Evolutionary conservation across 2,113 vertebrate genomes (phyloP), one percentile per base, ranked within the genome.

Genomic region (Pterocles orientalis): DNA sequence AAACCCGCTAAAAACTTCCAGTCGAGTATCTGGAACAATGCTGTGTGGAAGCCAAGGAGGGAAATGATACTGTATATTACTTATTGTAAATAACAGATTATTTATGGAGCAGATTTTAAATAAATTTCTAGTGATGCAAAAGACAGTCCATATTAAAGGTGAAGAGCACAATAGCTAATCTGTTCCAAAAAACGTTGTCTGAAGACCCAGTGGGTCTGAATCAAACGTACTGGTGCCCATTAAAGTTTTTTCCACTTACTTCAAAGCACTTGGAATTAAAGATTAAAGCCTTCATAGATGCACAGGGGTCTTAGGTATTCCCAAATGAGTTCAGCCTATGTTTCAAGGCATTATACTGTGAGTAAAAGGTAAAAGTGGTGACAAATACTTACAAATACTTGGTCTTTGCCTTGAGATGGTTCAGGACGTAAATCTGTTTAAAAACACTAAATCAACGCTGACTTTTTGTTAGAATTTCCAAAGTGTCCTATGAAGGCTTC

Each of bases 1-100:
- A 95, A 96, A 96, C 66, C 82, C 8, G 8, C 73, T 92, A 92
- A 97, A 96, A 96, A 96, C 93, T 96, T 96, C 82, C 93, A 94
- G 82, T 94, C 9, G 50, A 93, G 54, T 86, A 54, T 76, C 69
- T 95, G 78, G 76, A 97, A 93, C 92, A 84, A 96, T 75, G 33
- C 23, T 94, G 34, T 18, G 45, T 75, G 64, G 66, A 88, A 95
- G 79, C 94, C 81, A 94, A 86, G 36, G 51, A 90, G 58, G 66
- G 19, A 95, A 95, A 83, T 54, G 41, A 93, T 90, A 72, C 36
- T 84, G 57, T 85, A 47, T 36, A 82, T 82, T 87, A 65, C 62
- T 82, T 82, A 61, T 57, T 90, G 70, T 91, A 94, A 96, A 95
- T 91, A 95, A 45, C 62, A 76, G 57, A 58, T 89, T 94, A 89